Percentiles rank a stretch among this genome's conserved stretches.
Evolutionary conservation across 1,140 invertebrate species (phyloP).

Genomic region (Amphibalanus amphitrite): DNA sequence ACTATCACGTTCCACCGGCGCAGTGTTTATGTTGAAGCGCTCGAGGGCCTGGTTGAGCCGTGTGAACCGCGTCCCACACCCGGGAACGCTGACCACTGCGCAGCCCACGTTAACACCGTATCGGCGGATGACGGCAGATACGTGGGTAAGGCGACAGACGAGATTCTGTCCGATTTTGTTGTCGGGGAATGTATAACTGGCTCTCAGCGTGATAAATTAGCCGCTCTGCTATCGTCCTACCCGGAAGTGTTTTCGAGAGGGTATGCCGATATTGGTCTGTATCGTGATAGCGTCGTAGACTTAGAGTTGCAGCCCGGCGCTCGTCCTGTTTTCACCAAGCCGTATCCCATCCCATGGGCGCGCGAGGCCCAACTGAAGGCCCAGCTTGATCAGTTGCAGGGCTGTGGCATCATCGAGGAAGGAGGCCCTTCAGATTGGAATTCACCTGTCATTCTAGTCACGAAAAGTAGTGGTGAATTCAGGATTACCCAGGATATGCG

Average conservation of each 20-base stretch:
- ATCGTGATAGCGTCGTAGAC: not conserved
- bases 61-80: not conserved
- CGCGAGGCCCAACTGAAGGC: not conserved
- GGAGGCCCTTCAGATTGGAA: not conserved
- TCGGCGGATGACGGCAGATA: not conserved
- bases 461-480: not conserved
- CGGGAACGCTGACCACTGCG: too few relatives aligned
- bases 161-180: not conserved
- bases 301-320: not conserved
- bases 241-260: not conserved
- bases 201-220: not conserved
- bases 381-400: not conserved
- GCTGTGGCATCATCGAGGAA: not conserved
- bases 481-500: not conserved
- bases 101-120: not conserved
- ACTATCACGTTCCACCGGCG: not conserved
- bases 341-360: not conserved
- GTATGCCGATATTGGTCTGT: not conserved
- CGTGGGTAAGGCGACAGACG: not conserved
- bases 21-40: not conserved
- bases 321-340: not conserved
- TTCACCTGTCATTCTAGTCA: not conserved
- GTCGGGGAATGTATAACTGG: not conserved
- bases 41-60: not conserved
- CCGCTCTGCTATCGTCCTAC: not conserved